Evolutionary conservation across 2,113 vertebrate genomes (phyloP).

Genomic region (Rhodinocichla rosea): DNA sequence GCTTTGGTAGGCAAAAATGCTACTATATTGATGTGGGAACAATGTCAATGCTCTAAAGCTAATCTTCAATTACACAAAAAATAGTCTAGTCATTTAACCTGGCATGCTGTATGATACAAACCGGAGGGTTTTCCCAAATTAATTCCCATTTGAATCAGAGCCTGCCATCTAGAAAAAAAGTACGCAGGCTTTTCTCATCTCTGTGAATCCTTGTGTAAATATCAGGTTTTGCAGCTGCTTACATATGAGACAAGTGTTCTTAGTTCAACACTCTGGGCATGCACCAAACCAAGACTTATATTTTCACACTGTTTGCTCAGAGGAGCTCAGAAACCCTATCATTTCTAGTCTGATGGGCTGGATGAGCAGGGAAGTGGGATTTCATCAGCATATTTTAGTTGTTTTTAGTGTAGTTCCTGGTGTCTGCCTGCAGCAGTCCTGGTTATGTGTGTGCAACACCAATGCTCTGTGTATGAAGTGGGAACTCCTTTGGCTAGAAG

Average conservation of each 20-base stretch:
- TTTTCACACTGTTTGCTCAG: background rate
- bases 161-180: background rate
- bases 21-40: background rate
- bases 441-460: background rate
- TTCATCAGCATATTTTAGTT: background rate
- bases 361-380: background rate
- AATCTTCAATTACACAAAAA: background rate
- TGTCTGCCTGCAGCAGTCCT: background rate
- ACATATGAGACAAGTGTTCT: slow-evolving; percentile 24
- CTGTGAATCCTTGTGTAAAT: slow-evolving; percentile 60
- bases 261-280: slow-evolving; percentile 29
- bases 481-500: background rate
- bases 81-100: background rate
- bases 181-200: slow-evolving; percentile 3
- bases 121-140: slow-evolving; percentile 29
- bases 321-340: background rate
- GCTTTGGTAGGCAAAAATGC: slow-evolving; percentile 4
- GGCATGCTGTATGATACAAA: background rate
- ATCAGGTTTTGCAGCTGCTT: slow-evolving; percentile 61
- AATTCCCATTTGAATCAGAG: slow-evolving; percentile 12
- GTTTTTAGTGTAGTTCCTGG: background rate
- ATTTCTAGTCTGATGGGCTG: background rate
- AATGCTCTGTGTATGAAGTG: background rate
- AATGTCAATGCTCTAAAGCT: background rate
- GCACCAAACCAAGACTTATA: slow-evolving; percentile 21